phyloP scores from a whole-genome alignment of 2,113 vertebrate genomes.

The Trinectes maculatus region DNA sequence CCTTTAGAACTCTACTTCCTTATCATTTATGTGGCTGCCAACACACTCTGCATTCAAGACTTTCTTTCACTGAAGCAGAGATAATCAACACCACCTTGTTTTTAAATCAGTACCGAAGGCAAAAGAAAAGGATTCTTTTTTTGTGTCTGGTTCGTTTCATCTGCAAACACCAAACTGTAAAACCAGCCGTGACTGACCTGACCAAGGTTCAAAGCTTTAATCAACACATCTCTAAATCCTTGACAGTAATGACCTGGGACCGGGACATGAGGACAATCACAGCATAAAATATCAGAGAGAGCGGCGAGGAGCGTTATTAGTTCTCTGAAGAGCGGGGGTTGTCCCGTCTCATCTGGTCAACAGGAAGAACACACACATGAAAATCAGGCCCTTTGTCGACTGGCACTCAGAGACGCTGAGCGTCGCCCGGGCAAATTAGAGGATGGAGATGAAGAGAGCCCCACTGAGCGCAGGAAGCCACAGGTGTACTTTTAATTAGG shows the following conservation, averaged over 20 bases:
- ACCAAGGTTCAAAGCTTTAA: too few species aligned
- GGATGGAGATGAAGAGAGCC: slow-evolving; percentile 44
- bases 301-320: neutral
- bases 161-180: too few species aligned
- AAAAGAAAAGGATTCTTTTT: too few species aligned
- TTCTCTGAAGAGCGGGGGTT: too few species aligned
- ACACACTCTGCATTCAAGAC: too few species aligned
- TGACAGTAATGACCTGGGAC: slow-evolving; percentile 46
- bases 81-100: too few species aligned
- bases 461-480: slow-evolving; percentile 51
- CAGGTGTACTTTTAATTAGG: slow-evolving; percentile 73
- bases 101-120: too few species aligned
- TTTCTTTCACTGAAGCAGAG: neutral
- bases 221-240: slow-evolving; percentile 48
- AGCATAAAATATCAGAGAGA: neutral
- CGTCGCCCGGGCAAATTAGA: slow-evolving; percentile 49
- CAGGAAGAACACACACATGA: slow-evolving; percentile 9
- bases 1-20: too few species aligned
- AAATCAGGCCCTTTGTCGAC: slow-evolving; percentile 46
- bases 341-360: neutral
- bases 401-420: slow-evolving; percentile 49
- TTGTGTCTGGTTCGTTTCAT: too few species aligned
- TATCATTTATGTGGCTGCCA: too few species aligned
- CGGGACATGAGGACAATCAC: slow-evolving; percentile 31
- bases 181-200: too few species aligned